Evolutionary conservation across 2,888 invertebrate genomes (phyloP), one percentile per base, ranked within the genome.

Genomic region (Cephus pulcher): DNA sequence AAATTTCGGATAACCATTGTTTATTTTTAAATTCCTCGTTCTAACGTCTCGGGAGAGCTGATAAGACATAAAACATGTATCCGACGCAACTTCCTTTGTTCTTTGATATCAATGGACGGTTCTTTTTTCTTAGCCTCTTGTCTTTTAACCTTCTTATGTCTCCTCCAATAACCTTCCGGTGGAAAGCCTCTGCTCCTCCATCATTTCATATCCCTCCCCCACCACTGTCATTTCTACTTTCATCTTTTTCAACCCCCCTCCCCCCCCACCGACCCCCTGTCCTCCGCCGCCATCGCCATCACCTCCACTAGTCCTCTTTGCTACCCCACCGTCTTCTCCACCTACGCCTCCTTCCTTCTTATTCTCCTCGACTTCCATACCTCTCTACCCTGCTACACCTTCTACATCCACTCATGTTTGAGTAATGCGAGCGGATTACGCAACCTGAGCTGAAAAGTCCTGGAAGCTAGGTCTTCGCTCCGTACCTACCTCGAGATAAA

Each of bases 391-490:
- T 75, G 33, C 75, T 37, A 73, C 71, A 56, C 75, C 79, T 78
- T 33, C 69, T 75, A 78, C 80, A 84, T 81, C 81, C 81, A 82
- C 82, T 82, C 83, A 82, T 85, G 84, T 83, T 84, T 85, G 84
- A 85, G 83, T 85, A 85, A 85, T 84, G 82, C 81, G 81, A 82
- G 79, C 78, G 83, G 85, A 85, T 85, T 85, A 85, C 82, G 79
- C 75, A 80, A 83, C 82, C 82, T 80, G 81, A 83, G 84, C 85
- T 82, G 82, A 81, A 85, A 85, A 85, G 84, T 84, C 82, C 82
- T 74, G 30, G 81, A 75, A 81, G 81, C 82, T 78, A 78, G 78
- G 80, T 81, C 82, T 80, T 82, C 82, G 76, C 78, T 81, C 76
- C 82, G 78, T 80, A 81, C 81, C 80, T 76, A 78, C 70, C 56